Conservation (phyloP, 2,113 vertebrate species). For the Protobothrops flavoviridis region DNA sequence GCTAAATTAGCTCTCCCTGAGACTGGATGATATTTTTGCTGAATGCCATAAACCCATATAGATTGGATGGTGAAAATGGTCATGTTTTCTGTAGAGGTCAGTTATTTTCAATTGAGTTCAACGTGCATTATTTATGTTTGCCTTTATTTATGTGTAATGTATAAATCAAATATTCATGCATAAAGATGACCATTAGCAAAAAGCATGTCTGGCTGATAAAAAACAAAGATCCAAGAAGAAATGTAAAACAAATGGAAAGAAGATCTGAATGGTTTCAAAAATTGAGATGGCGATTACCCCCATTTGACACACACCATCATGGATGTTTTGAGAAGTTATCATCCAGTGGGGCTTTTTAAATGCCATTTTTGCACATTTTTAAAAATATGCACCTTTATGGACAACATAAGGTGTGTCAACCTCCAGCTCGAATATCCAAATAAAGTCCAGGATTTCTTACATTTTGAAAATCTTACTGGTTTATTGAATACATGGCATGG, state of each 20-base stretch:
- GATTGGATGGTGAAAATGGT: neutral
- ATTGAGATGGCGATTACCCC: neutral
- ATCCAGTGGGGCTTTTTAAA: neutral
- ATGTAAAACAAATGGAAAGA: neutral
- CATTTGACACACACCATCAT: neutral
- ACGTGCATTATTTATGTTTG: conserved; percentile 61
- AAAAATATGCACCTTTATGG: too few species aligned
- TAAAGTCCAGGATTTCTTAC: too few species aligned
- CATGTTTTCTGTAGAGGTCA: conserved; percentile 35
- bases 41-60: neutral
- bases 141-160: conserved; percentile 52
- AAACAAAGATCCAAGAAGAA: neutral
- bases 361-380: too few species aligned
- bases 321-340: neutral
- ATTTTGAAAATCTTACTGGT: too few species aligned
- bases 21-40: fast-evolving
- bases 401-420: too few species aligned
- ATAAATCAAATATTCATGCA: conserved; percentile 54
- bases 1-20: neutral
- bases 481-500: too few species aligned
- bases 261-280: neutral
- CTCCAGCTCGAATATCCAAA: too few species aligned
- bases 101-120: conserved; percentile 49
- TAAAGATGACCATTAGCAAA: conserved; percentile 16
- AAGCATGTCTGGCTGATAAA: neutral